Evolutionary conservation across 2,888 invertebrate genomes (phyloP), one percentile per base, ranked within the genome.

Genomic region (Brachyopa scutellaris): DNA sequence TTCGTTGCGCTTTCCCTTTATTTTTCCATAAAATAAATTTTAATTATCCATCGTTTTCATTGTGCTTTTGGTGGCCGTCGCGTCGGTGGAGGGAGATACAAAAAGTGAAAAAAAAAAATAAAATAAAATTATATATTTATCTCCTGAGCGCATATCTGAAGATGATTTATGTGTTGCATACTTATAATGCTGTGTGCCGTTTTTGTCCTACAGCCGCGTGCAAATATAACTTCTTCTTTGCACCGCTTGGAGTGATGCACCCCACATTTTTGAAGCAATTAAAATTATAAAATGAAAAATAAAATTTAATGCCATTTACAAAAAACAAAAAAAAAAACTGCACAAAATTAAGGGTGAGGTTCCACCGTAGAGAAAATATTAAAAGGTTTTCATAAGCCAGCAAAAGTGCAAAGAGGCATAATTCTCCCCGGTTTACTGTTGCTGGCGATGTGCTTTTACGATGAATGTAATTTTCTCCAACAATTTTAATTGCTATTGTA

Each of bases 11-110:
- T 53, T 53, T 59, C 53, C 55, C 45, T 59, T 69, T 31, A 38
- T 53, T 72, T 59, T 36, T 29, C 11, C 23, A 36, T 38, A 78
- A 66, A 72, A 78, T 78, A 66, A 72, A 72, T 72, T 78, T 78
- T 78, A 78, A 78, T 78, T 78, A 78, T 72, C 64, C 78, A 78
- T 66, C 53, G 49, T 45, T 64, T 66, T 45, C 51, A 72, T 59
- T 66, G 72, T 51, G 51, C 72, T 64, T 59, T 72, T 17, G 57
- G 42, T 67, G 76, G 67, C 38, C 51, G 53, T 53, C 59, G 26
- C n/a, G n/a, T n/a, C n/a, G n/a, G n/a, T n/a, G n/a, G n/a, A n/a
- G n/a, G n/a, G n/a, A n/a, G n/a, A n/a, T n/a, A n/a, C n/a, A n/a
- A n/a, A 64, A 36, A 29, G 45, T 26, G 17, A 19, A 9, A 64